These are phyloP conservation scores for Galaxea fascicularis DNA, from an alignment of 92 coral and sea anemone genomes.

Conservation along the genomic window DNA sequence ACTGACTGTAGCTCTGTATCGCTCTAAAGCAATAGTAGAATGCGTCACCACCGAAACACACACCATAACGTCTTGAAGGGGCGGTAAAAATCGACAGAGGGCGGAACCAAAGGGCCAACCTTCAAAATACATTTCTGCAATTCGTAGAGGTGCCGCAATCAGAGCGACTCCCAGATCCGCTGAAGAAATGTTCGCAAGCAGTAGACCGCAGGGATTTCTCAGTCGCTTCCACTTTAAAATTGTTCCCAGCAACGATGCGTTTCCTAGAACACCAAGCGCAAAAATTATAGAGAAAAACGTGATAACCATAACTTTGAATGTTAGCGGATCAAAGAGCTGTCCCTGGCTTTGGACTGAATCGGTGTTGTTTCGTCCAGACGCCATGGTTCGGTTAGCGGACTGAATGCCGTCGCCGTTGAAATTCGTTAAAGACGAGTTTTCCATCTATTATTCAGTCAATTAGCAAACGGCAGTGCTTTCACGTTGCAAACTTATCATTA, in stretches of 20 bases:
- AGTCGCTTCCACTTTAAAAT: constrained; percentile 65
- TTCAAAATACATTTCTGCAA: constrained; percentile 50
- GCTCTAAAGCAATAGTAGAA: constrained; percentile 76
- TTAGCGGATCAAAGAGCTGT: constrained; percentile 18
- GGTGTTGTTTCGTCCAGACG: neutral
- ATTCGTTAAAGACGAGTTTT: neutral
- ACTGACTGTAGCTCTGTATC: constrained; percentile 75
- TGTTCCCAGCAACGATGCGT: constrained; percentile 65
- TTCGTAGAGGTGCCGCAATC: constrained; percentile 72
- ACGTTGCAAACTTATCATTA: constrained; percentile 14
- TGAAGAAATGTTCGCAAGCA: constrained; percentile 69
- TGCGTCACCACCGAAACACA: constrained; percentile 79
- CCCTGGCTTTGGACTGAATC: neutral
- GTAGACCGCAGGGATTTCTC: constrained; percentile 73
- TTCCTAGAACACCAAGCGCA: constrained; percentile 69
- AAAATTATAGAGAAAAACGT: constrained; percentile 60
- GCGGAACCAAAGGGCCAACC: constrained; percentile 80
- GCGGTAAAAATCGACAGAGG: constrained; percentile 60
- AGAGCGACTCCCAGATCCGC: constrained; percentile 75
- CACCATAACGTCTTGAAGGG: constrained; percentile 75
- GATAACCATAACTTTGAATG: constrained; percentile 49
- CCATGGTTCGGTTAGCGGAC: constrained; percentile 30
- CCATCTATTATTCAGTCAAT: constrained; percentile 28
- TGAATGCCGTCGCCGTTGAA: constrained; percentile 1
- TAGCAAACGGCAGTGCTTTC: neutral